Percentiles rank a stretch among this genome's conserved stretches.
Conservation (phyloP, 2,113 vertebrate genomes). For the Arvicanthis niloticus region DNA sequence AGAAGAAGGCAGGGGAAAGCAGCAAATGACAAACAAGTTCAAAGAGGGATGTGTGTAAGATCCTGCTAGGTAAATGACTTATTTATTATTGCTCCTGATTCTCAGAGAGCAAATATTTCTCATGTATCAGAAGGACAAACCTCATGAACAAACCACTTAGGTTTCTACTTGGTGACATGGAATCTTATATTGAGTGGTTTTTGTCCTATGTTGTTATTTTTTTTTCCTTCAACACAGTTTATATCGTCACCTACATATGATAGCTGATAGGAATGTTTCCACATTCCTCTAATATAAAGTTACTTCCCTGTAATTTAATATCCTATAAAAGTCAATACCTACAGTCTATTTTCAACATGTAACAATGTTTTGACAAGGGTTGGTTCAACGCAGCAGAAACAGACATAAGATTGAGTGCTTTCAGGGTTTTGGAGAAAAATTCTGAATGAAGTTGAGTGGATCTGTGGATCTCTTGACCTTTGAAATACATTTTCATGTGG, state of each 20-base stretch:
- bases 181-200: not conserved
- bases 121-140: not conserved
- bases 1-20: not conserved
- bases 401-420: not conserved
- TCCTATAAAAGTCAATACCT: not conserved
- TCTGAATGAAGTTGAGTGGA: not conserved
- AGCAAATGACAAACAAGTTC: not conserved
- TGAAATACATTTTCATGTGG: not conserved
- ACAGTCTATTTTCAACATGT: not conserved
- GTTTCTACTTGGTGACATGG: not conserved
- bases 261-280: not conserved
- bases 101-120: not conserved
- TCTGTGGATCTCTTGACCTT: not conserved
- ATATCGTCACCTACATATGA: not conserved
- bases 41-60: not conserved
- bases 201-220: not conserved
- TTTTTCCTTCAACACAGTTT: not conserved
- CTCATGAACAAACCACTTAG: not conserved
- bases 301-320: not conserved
- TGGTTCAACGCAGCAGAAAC: not conserved
- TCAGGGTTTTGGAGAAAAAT: conserved; percentile 9
- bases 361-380: not conserved
- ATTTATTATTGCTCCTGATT: not conserved
- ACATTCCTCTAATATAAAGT: not conserved
- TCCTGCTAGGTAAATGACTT: not conserved